phyloP scores from a whole-genome alignment of 2,888 invertebrate species.

The Hyposoter dolosus region DNA sequence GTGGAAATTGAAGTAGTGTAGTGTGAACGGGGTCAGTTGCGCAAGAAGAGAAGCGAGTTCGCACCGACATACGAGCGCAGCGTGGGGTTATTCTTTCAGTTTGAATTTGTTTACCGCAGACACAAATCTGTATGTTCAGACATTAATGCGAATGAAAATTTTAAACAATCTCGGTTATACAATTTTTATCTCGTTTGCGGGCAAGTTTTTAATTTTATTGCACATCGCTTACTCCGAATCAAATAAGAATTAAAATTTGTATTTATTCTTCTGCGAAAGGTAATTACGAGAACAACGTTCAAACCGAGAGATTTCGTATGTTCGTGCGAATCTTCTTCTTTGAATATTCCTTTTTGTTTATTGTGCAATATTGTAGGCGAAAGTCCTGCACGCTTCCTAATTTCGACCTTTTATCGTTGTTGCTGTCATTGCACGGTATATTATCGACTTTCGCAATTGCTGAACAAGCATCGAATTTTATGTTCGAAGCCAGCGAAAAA shows the following conservation, averaged over 20 bases:
- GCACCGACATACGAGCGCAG: conserved; percentile 45
- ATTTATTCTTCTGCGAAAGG: background rate
- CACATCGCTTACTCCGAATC: background rate
- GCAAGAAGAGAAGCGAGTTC: conserved; percentile 69
- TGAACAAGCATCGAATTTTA: background rate
- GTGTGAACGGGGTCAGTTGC: conserved; percentile 74
- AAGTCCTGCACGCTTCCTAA: background rate
- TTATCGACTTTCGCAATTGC: conserved; percentile 18
- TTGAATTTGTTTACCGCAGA: conserved; percentile 10
- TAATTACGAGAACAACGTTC: background rate
- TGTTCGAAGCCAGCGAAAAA: background rate
- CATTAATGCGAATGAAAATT: background rate
- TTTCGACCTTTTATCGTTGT: background rate
- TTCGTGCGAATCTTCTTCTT: background rate
- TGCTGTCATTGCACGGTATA: conserved; percentile 7
- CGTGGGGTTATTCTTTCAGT: conserved; percentile 36
- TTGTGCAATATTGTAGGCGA: background rate
- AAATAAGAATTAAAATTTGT: background rate
- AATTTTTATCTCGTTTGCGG: background rate
- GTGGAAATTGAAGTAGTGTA: conserved; percentile 69
- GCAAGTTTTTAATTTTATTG: background rate
- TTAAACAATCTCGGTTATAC: background rate
- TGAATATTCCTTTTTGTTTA: background rate
- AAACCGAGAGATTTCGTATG: background rate
- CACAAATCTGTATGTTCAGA: background rate